phyloP scores from a whole-genome alignment of 2,888 invertebrate species.

The Mesorhabditis sp. region DNA sequence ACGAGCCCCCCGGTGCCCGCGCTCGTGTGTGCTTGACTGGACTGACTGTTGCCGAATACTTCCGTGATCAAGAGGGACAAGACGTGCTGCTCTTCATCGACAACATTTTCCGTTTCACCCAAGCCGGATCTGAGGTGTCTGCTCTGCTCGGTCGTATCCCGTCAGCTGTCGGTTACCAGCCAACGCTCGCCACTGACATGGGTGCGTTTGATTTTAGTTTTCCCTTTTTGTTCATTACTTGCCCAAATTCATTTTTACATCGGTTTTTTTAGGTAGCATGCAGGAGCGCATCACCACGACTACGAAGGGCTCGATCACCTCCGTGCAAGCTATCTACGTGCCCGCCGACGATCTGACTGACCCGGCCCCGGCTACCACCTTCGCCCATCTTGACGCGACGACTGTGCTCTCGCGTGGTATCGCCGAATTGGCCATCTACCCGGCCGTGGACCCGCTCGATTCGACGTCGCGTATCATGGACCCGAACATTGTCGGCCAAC shows the following conservation, averaged over 20 bases:
- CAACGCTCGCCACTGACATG: constrained; percentile 91
- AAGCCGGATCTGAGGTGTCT: constrained; percentile 83
- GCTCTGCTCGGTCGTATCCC: constrained; percentile 88
- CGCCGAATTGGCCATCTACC: constrained; percentile 86
- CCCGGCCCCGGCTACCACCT: constrained; percentile 89
- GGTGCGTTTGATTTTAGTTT: constrained; percentile 64
- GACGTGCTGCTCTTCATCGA: constrained; percentile 89
- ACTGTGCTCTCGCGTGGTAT: constrained; percentile 88
- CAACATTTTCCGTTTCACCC: constrained; percentile 89
- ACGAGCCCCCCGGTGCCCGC: constrained; percentile 88
- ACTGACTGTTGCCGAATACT: constrained; percentile 85
- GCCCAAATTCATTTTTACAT: not conserved
- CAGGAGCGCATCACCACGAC: constrained; percentile 92
- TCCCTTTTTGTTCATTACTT: not conserved
- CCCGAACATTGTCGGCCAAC: constrained; percentile 81
- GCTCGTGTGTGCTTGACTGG: constrained; percentile 87
- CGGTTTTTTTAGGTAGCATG: constrained; percentile 62
- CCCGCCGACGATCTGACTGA: constrained; percentile 90
- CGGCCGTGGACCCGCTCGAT: constrained; percentile 88
- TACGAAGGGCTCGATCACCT: constrained; percentile 87
- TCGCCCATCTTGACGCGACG: constrained; percentile 89
- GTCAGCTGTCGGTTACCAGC: constrained; percentile 90
- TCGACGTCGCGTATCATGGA: constrained; percentile 90
- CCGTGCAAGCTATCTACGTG: constrained; percentile 88
- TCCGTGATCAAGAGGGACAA: constrained; percentile 81